These are phyloP conservation scores for Callimorpha dominula DNA, from an alignment of 2,888 invertebrate species.

Conservation along the genomic window DNA sequence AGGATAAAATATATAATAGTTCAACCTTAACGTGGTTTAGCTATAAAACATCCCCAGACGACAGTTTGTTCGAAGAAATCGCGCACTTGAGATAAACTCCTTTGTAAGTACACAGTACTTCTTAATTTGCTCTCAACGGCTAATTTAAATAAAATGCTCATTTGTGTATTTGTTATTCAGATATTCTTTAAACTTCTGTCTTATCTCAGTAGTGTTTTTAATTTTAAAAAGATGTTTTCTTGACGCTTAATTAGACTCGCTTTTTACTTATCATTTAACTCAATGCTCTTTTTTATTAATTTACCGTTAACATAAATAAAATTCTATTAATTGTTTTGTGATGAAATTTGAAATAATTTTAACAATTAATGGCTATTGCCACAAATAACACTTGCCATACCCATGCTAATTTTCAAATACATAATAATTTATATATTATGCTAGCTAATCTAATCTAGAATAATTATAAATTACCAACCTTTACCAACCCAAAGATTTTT, in stretches of 20 bases:
- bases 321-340: background rate
- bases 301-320: background rate
- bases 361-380: too few relatives aligned
- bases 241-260: constrained; percentile 18
- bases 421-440: too few relatives aligned
- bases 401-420: too few relatives aligned
- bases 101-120: constrained; percentile 56
- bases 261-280: constrained; percentile 7
- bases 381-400: too few relatives aligned
- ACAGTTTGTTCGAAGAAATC: constrained; percentile 61
- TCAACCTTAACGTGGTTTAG: constrained; percentile 48
- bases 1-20: constrained; percentile 35
- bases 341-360: too few relatives aligned
- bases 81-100: constrained; percentile 61
- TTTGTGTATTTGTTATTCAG: constrained; percentile 42
- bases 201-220: constrained; percentile 15
- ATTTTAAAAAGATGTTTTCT: constrained; percentile 23
- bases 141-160: constrained; percentile 62
- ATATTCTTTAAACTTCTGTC: constrained; percentile 15
- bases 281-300: background rate
- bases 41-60: constrained; percentile 58
- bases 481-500: too few relatives aligned
- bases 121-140: constrained; percentile 61
- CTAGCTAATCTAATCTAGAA: too few relatives aligned
- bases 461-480: too few relatives aligned